Conservation (phyloP, 2,888 invertebrate genomes). For the Caenorhabditis panamensis region DNA sequence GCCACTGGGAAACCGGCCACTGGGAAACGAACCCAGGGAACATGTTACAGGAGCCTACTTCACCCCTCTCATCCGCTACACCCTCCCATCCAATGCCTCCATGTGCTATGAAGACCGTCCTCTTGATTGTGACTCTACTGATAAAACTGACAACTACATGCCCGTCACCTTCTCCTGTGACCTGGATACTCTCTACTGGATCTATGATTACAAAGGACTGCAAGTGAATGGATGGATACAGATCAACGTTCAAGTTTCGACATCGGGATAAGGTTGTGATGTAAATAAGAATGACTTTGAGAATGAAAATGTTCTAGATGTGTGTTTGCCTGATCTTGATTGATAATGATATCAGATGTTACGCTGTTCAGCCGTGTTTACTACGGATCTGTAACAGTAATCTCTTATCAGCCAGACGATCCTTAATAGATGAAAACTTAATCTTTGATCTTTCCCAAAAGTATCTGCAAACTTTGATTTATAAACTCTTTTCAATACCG, state of each 20-base stretch:
- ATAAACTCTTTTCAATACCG: no score
- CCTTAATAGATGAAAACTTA: no score
- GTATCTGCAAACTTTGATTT: no score
- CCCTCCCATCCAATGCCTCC: not conserved
- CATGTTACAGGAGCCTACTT: not conserved
- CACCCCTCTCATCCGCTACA: constrained; percentile 13
- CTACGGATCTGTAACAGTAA: no score
- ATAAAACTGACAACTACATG: not conserved
- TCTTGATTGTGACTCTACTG: not conserved
- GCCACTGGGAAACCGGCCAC: no score
- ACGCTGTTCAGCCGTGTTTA: no score
- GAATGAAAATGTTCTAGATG: not conserved
- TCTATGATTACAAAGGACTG: not conserved
- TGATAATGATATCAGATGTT: no score
- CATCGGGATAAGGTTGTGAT: not conserved
- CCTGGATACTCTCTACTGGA: not conserved
- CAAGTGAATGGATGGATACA: constrained; percentile 11
- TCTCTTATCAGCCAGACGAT: no score
- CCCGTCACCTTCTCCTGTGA: not conserved
- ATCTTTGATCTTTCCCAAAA: no score
- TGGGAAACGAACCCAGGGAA: no score
- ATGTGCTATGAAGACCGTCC: not conserved
- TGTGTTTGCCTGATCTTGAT: no score
- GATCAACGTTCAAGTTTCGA: not conserved
- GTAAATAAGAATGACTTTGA: not conserved